A percentile compares a stretch with the other conserved stretches of the same genome.
Evolutionary conservation across 2,797 vertebrate genomes (phyloP).

Genomic region (Oreonectes daqikongensis): DNA sequence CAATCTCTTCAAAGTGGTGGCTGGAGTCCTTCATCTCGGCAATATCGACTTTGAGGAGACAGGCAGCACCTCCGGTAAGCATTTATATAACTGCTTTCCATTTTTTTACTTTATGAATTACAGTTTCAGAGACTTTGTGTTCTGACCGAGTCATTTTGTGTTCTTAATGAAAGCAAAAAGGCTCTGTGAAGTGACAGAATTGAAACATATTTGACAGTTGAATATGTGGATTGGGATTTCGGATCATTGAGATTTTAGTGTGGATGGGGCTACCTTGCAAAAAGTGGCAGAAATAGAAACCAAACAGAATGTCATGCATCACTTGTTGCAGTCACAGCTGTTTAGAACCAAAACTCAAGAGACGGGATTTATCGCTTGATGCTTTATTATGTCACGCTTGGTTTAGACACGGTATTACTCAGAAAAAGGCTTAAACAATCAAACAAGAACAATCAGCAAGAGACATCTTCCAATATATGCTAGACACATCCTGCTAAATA

Average conservation of each 20-base stretch:
- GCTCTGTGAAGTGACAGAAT: background rate
- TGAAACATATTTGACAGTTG: background rate
- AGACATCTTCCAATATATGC: slow-evolving; percentile 1
- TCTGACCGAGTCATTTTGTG: background rate
- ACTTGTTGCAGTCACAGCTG: background rate
- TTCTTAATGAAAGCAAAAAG: background rate
- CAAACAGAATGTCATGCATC: slow-evolving; percentile 3
- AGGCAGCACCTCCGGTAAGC: slow-evolving; percentile 91
- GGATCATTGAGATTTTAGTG: background rate
- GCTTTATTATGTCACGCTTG: slow-evolving; percentile 2
- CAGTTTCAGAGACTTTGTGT: background rate
- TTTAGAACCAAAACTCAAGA: background rate
- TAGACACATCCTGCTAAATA: background rate
- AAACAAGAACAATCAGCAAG: background rate
- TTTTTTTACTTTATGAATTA: background rate
- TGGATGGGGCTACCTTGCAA: background rate
- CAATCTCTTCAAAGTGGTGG: slow-evolving; percentile 94
- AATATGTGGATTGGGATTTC: background rate
- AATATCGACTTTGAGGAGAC: slow-evolving; percentile 99
- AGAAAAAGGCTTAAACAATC: background rate
- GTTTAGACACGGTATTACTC: background rate
- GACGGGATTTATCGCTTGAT: background rate
- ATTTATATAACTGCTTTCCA: background rate
- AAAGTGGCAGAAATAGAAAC: background rate
- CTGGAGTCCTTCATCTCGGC: slow-evolving; percentile 95